A percentile compares a stretch with the other conserved stretches of the same genome.
These are phyloP conservation scores for Drosophila nannoptera DNA, from an alignment of 1,140 invertebrate species.

Conservation along the genomic window DNA sequence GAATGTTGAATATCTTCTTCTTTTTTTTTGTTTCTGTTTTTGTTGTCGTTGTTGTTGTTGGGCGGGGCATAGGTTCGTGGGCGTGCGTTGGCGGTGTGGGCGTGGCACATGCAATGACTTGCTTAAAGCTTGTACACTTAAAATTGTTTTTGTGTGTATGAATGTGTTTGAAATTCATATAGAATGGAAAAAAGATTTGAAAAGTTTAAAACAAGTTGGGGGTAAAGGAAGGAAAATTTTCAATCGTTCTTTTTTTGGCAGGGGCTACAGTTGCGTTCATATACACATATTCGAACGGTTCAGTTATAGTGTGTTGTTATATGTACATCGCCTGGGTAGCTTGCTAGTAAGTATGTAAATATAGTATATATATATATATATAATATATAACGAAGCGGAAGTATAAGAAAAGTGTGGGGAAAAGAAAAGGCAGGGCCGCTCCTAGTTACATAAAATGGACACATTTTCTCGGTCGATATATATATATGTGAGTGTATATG, in stretches of 20 bases:
- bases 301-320: conserved; percentile 60
- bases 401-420: conserved; percentile 29
- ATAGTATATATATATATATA: conserved; percentile 28
- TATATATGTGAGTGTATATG: conserved; percentile 15
- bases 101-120: conserved; percentile 72
- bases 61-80: conserved; percentile 23
- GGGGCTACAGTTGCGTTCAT: conserved; percentile 74
- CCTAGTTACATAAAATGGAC: conserved; percentile 36
- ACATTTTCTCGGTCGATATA: conserved; percentile 21
- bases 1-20: conserved; percentile 44
- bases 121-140: conserved; percentile 64
- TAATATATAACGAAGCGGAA: conserved; percentile 38
- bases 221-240: conserved; percentile 27
- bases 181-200: conserved; percentile 9
- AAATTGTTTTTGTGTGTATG: conserved; percentile 23
- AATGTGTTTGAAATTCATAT: conserved; percentile 18
- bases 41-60: neutral
- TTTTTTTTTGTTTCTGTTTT: neutral
- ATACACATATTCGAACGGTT: conserved; percentile 59
- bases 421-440: conserved; percentile 28
- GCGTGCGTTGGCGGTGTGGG: conserved; percentile 26
- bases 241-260: conserved; percentile 39
- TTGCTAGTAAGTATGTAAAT: conserved; percentile 67
- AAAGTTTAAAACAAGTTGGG: conserved; percentile 17
- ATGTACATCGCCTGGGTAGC: conserved; percentile 77